Base-by-base conservation (phyloP, 1,140 invertebrate genomes). In the Procambarus virginalis region DNA sequence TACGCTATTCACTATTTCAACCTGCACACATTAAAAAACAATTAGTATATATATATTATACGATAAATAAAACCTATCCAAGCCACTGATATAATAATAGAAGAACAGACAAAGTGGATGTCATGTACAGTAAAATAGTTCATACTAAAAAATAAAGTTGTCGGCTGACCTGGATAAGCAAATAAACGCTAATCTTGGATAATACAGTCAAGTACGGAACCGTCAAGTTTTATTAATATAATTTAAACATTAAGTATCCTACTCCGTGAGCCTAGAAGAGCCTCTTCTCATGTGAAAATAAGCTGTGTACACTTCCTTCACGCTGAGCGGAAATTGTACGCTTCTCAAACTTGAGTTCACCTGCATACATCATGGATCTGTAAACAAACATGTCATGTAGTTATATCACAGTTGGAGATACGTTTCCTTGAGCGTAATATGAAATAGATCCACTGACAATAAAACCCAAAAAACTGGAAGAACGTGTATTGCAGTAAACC, bases 271-370 rank as follows among this genome's bases (percentile, higher is more conserved):
- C 3, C 80, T 92, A 97, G 94, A 96, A 98, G 88, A 97, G 95
- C 93, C 97, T 95, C 94, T 98, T 97, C 93, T 98, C 97, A 93
- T 97, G 99, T 91, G 97, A 99, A 94, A 99, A 98, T 58, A 99
- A 94, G 92, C 98, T 97, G 94, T 99, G 99, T 34, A 99, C 99
- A 94, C 98, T 99, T 80, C 99, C 99, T 95, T 99, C 99, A 78
- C 97, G 94, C 94, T 99, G 98, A 70, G 99, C 98, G 58, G 98
- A 99, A 92, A 97, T 96, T 55, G 98, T 98, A 93, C 99, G 96
- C 93, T 97, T 96, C 95, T 99, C 99, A 94, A 99, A 99, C 94
- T 97, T 97, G 60, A 99, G 94, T 94, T 97, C 96, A 34, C 98
- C 98, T 80, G 95, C 95, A 93, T 98, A 97, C 95, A 97, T 99